Percentiles rank a stretch among this genome's conserved stretches.
Conservation (phyloP, 53 echinoderm and acorn worm genomes). For the Echinometra lucunter region DNA sequence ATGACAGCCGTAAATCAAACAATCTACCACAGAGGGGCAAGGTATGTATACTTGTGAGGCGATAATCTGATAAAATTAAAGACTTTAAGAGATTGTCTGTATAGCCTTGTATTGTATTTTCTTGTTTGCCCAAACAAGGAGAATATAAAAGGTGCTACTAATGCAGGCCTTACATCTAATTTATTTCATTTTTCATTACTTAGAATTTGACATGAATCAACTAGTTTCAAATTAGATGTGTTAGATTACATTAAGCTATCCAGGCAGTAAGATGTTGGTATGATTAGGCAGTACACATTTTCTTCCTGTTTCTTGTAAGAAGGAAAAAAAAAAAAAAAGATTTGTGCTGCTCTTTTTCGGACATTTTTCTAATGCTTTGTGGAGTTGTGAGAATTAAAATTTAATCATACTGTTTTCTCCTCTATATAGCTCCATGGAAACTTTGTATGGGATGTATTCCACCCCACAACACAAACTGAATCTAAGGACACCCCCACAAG, state of each 20-base stretch:
- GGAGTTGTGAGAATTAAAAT: neutral
- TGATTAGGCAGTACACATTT: neutral
- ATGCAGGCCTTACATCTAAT: neutral
- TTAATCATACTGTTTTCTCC: neutral
- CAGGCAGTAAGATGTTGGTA: no score
- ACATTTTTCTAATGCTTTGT: neutral
- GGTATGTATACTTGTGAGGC: conserved; percentile 57
- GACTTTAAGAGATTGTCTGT: neutral
- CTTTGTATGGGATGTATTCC: conserved; percentile 96
- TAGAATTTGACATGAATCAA: no score
- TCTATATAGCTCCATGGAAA: conserved; percentile 84
- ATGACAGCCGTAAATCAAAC: conserved; percentile 81
- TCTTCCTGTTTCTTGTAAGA: no score
- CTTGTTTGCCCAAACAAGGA: neutral
- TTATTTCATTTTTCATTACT: no score
- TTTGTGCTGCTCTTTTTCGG: neutral
- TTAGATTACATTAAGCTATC: no score
- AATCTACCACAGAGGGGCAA: conserved; percentile 88
- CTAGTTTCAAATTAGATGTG: no score
- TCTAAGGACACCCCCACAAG: neutral
- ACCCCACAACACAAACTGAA: conserved; percentile 71
- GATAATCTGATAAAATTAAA: neutral
- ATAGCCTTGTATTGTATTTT: neutral
- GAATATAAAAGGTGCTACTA: neutral
- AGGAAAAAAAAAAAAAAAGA: neutral